Evolutionary conservation across 2,888 invertebrate genomes (phyloP), one percentile per base, ranked within the genome.

Genomic region (Gasteruption jaculator): DNA sequence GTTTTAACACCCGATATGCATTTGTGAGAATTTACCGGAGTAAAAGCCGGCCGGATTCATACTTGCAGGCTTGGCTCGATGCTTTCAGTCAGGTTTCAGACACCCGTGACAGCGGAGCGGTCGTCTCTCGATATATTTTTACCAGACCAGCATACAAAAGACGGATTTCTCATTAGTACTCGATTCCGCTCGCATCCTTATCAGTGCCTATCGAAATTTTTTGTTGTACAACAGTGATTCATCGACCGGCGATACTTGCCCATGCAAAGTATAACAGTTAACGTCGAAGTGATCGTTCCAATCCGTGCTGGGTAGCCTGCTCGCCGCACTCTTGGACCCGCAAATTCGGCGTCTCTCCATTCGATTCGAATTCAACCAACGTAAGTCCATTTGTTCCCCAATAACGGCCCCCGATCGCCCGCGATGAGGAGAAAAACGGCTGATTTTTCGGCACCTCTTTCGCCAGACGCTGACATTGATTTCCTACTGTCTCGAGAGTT

Each of bases 1-100:
- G n/a, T n/a, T n/a, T n/a, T n/a, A n/a, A n/a, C n/a, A n/a, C n/a
- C n/a, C n/a, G n/a, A n/a, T n/a, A n/a, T n/a, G n/a, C n/a, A n/a
- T n/a, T n/a, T n/a, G n/a, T n/a, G 59, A 59, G 21, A 49, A 60
- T 15, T 30, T 49, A 6, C 40, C 52, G 5, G 41, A 53, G 15
- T 41, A 50, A 32, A 51, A 53, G 27, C 24, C 26, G 26, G 11
- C n/a, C 5, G 26, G 8, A 26, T 26, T 14, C 5, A 4, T 26
- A 5, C 14, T 26, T 7, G 25, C 27, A 25, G 27, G 14, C 43
- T 39, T 45, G 36, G 47, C 45, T 35, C 30, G 48, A 31, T 47
- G 54, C 54, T 45, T 33, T 64, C 62, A 65, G 68, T 68, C 61
- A 63, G 60, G 60, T 59, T 61, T 58, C 60, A 63, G 61, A 61